phyloP scores from a whole-genome alignment of 2,797 vertebrate genomes.

The Yasuhikotakia modesta region DNA sequence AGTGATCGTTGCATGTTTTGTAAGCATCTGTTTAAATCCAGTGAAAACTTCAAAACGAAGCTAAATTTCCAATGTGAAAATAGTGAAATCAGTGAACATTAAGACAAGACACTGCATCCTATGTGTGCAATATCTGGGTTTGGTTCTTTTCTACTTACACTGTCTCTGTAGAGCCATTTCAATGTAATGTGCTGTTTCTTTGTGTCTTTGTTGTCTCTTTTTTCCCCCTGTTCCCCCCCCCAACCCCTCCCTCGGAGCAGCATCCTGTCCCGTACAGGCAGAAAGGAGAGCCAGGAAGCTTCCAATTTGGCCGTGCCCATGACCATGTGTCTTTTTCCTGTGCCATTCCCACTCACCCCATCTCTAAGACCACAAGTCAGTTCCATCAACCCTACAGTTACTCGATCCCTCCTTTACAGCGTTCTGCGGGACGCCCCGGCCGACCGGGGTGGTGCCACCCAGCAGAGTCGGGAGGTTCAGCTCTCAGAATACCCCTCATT shows the following conservation, averaged over 20 bases:
- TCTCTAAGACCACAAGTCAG: slow-evolving; percentile 99
- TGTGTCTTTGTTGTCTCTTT: slow-evolving; percentile 99
- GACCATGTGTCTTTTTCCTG: slow-evolving; percentile 99
- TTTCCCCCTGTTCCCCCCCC: slow-evolving; percentile 92
- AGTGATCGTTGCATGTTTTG: slow-evolving; percentile 85
- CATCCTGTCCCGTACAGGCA: slow-evolving; percentile 99
- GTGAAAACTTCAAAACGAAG: slow-evolving; percentile 49
- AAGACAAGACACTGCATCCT: slow-evolving; percentile 93
- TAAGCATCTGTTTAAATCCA: slow-evolving; percentile 67
- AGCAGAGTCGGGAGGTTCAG: slow-evolving; percentile 99
- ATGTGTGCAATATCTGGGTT: slow-evolving; percentile 99
- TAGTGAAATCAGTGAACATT: slow-evolving; percentile 61
- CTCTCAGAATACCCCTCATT: slow-evolving; percentile 99
- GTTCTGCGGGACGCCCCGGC: slow-evolving; percentile 99
- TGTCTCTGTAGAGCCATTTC: slow-evolving; percentile 99
- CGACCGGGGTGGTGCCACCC: slow-evolving; percentile 92
- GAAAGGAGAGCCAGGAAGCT: slow-evolving; percentile 99
- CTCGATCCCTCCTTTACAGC: slow-evolving; percentile 99
- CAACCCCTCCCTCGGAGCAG: slow-evolving; percentile 97
- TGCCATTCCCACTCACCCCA: slow-evolving; percentile 99
- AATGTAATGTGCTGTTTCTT: slow-evolving; percentile 99
- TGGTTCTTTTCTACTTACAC: slow-evolving; percentile 99
- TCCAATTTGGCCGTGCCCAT: slow-evolving; percentile 99
- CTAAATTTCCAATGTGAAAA: slow-evolving; percentile 17
- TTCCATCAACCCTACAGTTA: slow-evolving; percentile 99